phyloP scores from a whole-genome alignment of 2,888 invertebrate genomes.

The Drosophila testacea region DNA sequence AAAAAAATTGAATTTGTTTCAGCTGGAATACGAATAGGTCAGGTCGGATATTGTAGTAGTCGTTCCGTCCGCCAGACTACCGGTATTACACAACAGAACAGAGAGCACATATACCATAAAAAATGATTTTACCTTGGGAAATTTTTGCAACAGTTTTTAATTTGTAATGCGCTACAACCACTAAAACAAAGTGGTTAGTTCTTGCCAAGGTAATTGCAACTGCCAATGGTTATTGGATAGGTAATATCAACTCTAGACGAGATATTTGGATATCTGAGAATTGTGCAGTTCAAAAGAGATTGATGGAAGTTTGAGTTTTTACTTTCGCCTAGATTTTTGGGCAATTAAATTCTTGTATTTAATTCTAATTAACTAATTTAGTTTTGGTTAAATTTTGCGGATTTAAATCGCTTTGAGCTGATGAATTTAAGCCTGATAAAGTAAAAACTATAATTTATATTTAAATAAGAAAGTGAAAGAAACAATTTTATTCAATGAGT shows the following conservation, averaged over 20 bases:
- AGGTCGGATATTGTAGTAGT: conserved; percentile 25
- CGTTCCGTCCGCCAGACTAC: background rate
- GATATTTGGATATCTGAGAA: conserved; percentile 14
- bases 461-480: too few species aligned
- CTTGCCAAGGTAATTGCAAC: conserved; percentile 48
- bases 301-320: background rate
- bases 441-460: too few species aligned
- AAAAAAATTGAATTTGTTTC: conserved; percentile 41
- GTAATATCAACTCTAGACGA: conserved; percentile 7
- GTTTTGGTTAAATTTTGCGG: too few species aligned
- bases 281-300: background rate
- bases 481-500: too few species aligned
- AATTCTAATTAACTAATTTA: too few species aligned
- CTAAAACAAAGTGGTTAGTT: conserved; percentile 72
- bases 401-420: too few species aligned
- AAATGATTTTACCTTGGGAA: conserved; percentile 77
- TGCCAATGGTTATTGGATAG: conserved; percentile 30
- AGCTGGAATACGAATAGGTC: conserved; percentile 38
- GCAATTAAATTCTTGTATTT: too few species aligned
- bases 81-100: conserved; percentile 4
- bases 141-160: conserved; percentile 79
- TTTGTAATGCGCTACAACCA: conserved; percentile 74
- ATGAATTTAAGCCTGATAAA: too few species aligned
- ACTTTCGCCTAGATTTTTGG: too few species aligned
- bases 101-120: conserved; percentile 51